Evolutionary conservation across 2,888 invertebrate genomes (phyloP).

Genomic region (Brenthis ino): DNA sequence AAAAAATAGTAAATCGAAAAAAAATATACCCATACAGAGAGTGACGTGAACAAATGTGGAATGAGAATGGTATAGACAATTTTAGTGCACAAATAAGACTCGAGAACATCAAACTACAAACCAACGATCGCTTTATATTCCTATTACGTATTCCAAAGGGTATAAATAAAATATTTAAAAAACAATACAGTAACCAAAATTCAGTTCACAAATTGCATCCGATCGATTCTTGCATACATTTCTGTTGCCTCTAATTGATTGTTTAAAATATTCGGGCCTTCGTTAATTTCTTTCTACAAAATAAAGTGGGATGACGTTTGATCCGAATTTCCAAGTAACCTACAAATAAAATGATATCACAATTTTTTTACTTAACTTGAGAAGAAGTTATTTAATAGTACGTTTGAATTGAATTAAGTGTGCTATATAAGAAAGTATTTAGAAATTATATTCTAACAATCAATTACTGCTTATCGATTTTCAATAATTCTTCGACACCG

Average conservation of each 20-base stretch:
- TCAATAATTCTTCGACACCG: too few relatives aligned
- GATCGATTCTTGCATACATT: constrained; percentile 27
- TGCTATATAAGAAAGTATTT: too few relatives aligned
- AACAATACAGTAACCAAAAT: constrained; percentile 25
- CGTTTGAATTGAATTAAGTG: too few relatives aligned
- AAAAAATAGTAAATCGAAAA: too few relatives aligned
- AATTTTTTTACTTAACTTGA: neutral
- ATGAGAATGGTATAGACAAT: too few relatives aligned
- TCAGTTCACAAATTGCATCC: constrained; percentile 24
- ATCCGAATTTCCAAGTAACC: constrained; percentile 24
- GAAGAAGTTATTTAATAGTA: too few relatives aligned
- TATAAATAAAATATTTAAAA: constrained; percentile 22
- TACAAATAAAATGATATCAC: constrained; percentile 13
- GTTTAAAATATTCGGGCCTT: constrained; percentile 26
- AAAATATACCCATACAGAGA: too few relatives aligned
- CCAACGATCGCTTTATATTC: constrained; percentile 16
- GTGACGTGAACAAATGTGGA: too few relatives aligned
- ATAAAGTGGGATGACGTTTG: constrained; percentile 11
- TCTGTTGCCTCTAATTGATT: constrained; percentile 24
- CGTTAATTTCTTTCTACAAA: constrained; percentile 12
- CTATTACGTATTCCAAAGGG: constrained; percentile 10
- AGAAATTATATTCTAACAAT: too few relatives aligned
- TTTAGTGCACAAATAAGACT: neutral
- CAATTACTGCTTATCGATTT: too few relatives aligned
- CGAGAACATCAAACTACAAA: neutral